Evolutionary conservation across 2,888 invertebrate species (phyloP).

Genomic region (Eueremaeus valkanovi): DNA sequence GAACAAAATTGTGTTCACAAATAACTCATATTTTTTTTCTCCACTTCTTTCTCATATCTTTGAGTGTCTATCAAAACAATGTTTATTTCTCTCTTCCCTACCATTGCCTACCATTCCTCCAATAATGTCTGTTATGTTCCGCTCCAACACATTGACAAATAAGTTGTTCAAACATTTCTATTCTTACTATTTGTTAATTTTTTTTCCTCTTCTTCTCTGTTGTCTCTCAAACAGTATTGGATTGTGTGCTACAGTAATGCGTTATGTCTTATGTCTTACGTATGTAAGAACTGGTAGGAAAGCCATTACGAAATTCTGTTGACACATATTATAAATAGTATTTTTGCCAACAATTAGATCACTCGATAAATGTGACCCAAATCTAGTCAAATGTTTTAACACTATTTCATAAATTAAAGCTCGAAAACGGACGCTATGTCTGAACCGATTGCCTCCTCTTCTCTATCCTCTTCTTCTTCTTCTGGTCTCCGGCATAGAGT

Average conservation of each 20-base stretch:
- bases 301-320: conserved; percentile 11
- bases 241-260: neutral
- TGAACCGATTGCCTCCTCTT: neutral
- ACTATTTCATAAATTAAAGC: conserved; percentile 5
- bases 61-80: no score
- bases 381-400: neutral
- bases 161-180: neutral
- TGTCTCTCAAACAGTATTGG: neutral
- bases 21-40: no score
- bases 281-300: neutral
- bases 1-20: no score
- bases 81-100: no score
- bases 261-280: neutral
- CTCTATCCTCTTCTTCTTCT: neutral
- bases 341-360: conserved; percentile 13
- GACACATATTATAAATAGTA: neutral
- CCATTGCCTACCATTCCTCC: no score
- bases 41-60: no score
- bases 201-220: neutral
- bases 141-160: no score
- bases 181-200: neutral
- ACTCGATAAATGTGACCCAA: conserved; percentile 10
- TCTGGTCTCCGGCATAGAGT: neutral
- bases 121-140: no score
- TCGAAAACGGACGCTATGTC: neutral